A percentile compares a stretch with the other conserved stretches of the same genome.
phyloP scores from a whole-genome alignment of 2,797 vertebrate species.

The Synanceia verrucosa region DNA sequence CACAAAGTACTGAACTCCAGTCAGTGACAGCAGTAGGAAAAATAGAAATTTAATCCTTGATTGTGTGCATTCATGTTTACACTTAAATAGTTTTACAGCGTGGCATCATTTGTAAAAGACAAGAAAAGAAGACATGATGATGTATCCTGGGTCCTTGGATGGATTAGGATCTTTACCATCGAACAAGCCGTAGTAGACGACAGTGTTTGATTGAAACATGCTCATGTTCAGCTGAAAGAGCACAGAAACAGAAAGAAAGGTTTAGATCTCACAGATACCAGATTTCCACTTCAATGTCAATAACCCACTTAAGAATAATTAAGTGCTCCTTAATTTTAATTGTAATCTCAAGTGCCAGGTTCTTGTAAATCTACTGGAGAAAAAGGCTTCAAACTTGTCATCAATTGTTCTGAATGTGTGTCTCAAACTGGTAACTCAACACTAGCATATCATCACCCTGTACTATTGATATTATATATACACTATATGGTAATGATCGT shows the following conservation, averaged over 20 bases:
- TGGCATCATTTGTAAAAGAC: slow-evolving; percentile 81
- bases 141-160: slow-evolving; percentile 75
- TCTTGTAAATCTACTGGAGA: too few relatives aligned
- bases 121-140: slow-evolving; percentile 84
- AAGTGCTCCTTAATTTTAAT: too few relatives aligned
- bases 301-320: too few relatives aligned
- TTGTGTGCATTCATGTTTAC: not conserved
- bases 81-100: not conserved
- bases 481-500: too few relatives aligned
- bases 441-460: too few relatives aligned
- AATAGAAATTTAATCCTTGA: slow-evolving; percentile 47
- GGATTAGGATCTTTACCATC: slow-evolving; percentile 80
- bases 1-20: not conserved
- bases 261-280: not conserved
- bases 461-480: too few relatives aligned
- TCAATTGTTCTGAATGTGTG: too few relatives aligned
- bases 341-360: too few relatives aligned
- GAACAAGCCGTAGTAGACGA: slow-evolving; percentile 83
- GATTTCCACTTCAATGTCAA: too few relatives aligned
- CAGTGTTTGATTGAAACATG: slow-evolving; percentile 59
- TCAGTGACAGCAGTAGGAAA: slow-evolving; percentile 13
- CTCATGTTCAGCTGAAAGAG: slow-evolving; percentile 74
- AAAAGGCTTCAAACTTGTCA: too few relatives aligned
- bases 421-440: too few relatives aligned
- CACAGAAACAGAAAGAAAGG: slow-evolving; percentile 1